phyloP scores from a whole-genome alignment of 2,113 vertebrate genomes.

The Sporophila hypoxantha region DNA sequence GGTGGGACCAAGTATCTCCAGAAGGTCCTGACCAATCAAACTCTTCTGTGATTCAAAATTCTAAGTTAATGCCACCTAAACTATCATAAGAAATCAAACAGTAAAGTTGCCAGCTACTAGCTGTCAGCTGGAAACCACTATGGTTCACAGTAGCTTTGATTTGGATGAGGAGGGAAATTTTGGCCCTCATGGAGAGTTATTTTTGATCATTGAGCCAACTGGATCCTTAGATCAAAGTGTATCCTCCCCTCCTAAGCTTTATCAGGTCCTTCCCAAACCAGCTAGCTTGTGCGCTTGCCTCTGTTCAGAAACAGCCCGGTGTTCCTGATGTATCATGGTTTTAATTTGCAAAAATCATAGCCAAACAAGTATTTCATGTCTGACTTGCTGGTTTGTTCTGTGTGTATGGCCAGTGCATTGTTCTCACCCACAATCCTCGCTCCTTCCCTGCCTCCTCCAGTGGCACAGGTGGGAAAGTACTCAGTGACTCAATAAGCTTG shows the following conservation, averaged over 20 bases:
- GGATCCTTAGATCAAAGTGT: neutral
- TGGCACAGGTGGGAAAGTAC: neutral
- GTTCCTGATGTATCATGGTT: neutral
- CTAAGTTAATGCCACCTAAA: neutral
- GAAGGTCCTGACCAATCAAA: neutral
- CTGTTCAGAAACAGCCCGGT: neutral
- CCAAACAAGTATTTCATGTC: neutral
- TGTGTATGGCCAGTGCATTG: neutral
- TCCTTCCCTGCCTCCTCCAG: fast-evolving
- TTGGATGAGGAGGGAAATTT: neutral
- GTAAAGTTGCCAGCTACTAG: neutral
- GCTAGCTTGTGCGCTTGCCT: neutral
- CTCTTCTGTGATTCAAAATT: neutral
- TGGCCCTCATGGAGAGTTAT: neutral
- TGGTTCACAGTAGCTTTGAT: neutral
- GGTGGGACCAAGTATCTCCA: neutral
- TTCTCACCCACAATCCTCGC: fast-evolving
- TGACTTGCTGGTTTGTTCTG: neutral
- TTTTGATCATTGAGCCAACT: neutral
- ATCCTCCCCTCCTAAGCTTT: neutral
- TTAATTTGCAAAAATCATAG: neutral
- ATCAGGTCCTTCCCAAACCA: neutral
- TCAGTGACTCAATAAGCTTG: neutral
- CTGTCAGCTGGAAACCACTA: neutral
- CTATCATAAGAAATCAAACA: neutral